A percentile compares a stretch with the other conserved stretches of the same genome.
phyloP scores from a whole-genome alignment of 2,797 vertebrate genomes.

The Myotis daubentonii region DNA sequence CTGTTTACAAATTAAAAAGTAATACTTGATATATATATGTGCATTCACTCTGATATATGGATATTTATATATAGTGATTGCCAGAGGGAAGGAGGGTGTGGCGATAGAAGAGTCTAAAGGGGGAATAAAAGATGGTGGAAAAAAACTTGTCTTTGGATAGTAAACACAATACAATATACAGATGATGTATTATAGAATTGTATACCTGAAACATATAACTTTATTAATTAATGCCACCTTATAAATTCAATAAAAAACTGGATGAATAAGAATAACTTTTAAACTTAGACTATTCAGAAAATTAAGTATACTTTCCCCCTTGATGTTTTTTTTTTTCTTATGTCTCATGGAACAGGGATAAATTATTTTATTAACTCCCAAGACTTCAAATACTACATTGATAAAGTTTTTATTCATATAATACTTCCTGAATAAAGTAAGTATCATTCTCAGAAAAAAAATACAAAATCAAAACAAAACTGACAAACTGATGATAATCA shows the following conservation, averaged over 20 bases:
- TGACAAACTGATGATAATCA: neutral
- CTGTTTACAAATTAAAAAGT: neutral
- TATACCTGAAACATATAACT: neutral
- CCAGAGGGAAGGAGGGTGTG: neutral
- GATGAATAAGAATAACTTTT: neutral
- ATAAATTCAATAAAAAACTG: neutral
- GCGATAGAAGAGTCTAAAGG: neutral
- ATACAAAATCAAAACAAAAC: neutral
- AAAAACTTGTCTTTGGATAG: neutral
- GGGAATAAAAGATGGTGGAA: neutral
- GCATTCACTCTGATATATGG: neutral
- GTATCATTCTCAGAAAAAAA: neutral
- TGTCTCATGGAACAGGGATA: neutral
- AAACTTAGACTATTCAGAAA: neutral
- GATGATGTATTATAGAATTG: neutral
- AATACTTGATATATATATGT: neutral
- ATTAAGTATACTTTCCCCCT: accelerated
- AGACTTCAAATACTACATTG: neutral
- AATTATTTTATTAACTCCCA: neutral
- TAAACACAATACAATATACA: neutral
- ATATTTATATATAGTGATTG: neutral
- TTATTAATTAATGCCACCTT: neutral
- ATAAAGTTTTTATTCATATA: neutral
- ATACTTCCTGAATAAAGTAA: constrained; percentile 24
- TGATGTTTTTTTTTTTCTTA: constrained; percentile 1